Percentiles rank a stretch among this genome's conserved stretches.
Evolutionary conservation across 2,113 vertebrate species (phyloP).

Genomic region (Mus pahari): DNA sequence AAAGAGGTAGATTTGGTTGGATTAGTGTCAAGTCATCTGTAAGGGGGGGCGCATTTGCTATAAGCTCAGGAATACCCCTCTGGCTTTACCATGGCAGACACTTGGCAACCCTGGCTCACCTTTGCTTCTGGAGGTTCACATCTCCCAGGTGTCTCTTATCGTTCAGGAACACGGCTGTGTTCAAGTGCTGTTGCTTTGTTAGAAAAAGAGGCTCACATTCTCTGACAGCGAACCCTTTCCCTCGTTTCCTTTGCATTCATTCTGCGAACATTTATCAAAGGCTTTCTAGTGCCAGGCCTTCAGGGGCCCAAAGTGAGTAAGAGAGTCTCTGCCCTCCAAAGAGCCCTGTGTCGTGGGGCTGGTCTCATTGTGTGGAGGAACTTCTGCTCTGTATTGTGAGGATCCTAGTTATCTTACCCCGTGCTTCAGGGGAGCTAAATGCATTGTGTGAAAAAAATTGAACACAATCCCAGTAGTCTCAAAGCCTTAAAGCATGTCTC

Average conservation of each 20-base stretch:
- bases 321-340: not conserved
- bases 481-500: constrained; percentile 24
- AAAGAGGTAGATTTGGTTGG: constrained; percentile 49
- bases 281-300: constrained; percentile 19
- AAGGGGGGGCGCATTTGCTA: not conserved
- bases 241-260: constrained; percentile 65
- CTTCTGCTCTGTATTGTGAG: not conserved
- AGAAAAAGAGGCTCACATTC: constrained; percentile 68
- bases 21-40: constrained; percentile 48
- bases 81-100: not conserved
- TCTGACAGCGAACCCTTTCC: constrained; percentile 55
- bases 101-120: not conserved
- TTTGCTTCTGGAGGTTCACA: not conserved
- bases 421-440: not conserved
- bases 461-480: constrained; percentile 38
- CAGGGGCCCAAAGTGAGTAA: constrained; percentile 1
- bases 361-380: constrained; percentile 5
- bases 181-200: constrained; percentile 51
- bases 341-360: not conserved
- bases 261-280: constrained; percentile 46
- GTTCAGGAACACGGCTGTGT: constrained; percentile 66
- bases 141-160: constrained; percentile 65
- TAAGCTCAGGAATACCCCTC: not conserved
- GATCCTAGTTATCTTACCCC: constrained; percentile 35
- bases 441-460: constrained; percentile 9